Evolutionary conservation across 2,888 invertebrate species (phyloP), one percentile per base, ranked within the genome.

Genomic region (Lomographa bimaculata): DNA sequence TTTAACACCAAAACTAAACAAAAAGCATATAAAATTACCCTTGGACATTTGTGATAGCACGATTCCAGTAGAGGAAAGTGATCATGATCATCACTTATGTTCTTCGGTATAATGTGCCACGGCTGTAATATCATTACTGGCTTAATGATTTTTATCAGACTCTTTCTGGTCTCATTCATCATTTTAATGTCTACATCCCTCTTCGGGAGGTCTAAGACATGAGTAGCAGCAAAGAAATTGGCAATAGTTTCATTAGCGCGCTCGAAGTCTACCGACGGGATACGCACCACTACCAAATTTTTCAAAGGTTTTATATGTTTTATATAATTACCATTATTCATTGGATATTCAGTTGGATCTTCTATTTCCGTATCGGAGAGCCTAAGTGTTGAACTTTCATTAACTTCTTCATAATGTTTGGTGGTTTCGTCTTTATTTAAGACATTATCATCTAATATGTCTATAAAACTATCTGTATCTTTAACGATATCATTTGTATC

Each of bases 41-140:
- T 57, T 1, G 86, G 86, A 55, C 86, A 87, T 46, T 64, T 79
- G 37, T 87, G 86, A 30, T 54, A 85, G 30, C 86, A 86, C 0
- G 81, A 68, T 0, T 60, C 46, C 5, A 87, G 42, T 0, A 78
- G 76, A 0, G 86, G 84, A 7, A 0, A 8, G 33, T 83, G 70
- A 7, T 57, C 49, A 1, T 46, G 24, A 37, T 79, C 80, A 0
- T 72, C 65, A 1, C 49, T 63, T 2, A 74, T 47, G 24, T 72
- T 72, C 25, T 70, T 54, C 1, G 85, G 85, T 21, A 69, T 69
- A 0, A 10, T 45, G 4, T 68, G 54, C 68, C 69, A 72, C 0
- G 86, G 86, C 20, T 50, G 56, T 28, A 68, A 86, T 0, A 87
- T 69, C 12, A 69, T 66, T 0, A 65, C 9, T 0, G 85, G 83